These are phyloP conservation scores for Chalcis sispes DNA, from an alignment of 2,888 invertebrate genomes.

Conservation along the genomic window DNA sequence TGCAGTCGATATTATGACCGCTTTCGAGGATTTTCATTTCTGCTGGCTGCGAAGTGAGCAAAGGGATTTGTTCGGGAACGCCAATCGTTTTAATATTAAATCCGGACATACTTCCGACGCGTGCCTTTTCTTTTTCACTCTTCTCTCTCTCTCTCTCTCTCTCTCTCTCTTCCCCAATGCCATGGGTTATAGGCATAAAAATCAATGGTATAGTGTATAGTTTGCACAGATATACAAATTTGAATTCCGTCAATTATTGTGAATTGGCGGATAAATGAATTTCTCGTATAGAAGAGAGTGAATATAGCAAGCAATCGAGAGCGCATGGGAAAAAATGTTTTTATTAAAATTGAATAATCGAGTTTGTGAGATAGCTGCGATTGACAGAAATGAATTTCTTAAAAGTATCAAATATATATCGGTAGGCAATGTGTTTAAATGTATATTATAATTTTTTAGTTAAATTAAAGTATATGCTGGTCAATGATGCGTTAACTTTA, in stretches of 20 bases:
- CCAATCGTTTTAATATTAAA: conserved; percentile 29
- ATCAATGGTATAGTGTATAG: neutral
- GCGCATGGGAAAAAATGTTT: conserved; percentile 35
- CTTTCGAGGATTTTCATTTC: conserved; percentile 22
- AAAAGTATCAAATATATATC: neutral
- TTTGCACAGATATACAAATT: neutral
- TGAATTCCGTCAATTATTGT: neutral
- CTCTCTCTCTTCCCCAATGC: too few species aligned
- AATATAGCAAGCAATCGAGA: too few species aligned
- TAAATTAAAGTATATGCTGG: too few species aligned
- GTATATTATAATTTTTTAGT: too few species aligned
- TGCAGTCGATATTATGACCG: conserved; percentile 34
- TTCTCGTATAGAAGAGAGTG: too few species aligned
- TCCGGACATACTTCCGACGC: too few species aligned
- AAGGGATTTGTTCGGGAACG: neutral
- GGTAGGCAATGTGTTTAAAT: too few species aligned
- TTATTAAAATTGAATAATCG: conserved; percentile 38
- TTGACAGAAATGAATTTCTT: conserved; percentile 24
- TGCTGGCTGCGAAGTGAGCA: neutral
- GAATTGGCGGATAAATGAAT: too few species aligned
- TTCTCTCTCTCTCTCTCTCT: too few species aligned
- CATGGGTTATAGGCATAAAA: conserved; percentile 38
- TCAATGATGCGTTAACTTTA: too few species aligned
- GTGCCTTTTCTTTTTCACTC: too few species aligned
- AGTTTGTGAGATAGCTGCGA: neutral